These are phyloP conservation scores for Acipenser transmontanus DNA, from an alignment of 2,797 vertebrate genomes.

Conservation along the genomic window DNA sequence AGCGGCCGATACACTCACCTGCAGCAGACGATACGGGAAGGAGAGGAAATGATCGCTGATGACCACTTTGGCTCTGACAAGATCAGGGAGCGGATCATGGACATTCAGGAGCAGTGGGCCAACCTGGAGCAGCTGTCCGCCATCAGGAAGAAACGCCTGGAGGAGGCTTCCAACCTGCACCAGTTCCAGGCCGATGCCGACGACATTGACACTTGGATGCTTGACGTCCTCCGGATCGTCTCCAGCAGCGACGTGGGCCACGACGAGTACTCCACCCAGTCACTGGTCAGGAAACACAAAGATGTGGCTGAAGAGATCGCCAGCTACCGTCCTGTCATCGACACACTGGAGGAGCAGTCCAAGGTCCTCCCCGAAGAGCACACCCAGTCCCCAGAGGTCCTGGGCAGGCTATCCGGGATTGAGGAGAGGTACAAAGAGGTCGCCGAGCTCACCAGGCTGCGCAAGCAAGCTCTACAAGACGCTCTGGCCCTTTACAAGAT, in stretches of 20 bases:
- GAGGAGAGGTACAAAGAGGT: conserved; percentile 94
- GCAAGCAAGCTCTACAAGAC: conserved; percentile 93
- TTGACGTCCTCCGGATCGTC: conserved; percentile 90
- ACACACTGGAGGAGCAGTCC: conserved; percentile 83
- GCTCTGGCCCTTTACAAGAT: conserved; percentile 91
- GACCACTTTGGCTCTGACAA: conserved; percentile 92
- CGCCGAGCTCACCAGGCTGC: conserved; percentile 78
- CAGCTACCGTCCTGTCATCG: conserved; percentile 83
- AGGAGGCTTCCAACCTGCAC: conserved; percentile 85
- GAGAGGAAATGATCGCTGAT: conserved; percentile 81
- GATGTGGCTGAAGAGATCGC: conserved; percentile 87
- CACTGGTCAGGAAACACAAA: conserved; percentile 95
- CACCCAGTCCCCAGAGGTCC: conserved; percentile 67
- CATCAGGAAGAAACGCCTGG: conserved; percentile 80
- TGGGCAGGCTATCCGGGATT: conserved; percentile 75
- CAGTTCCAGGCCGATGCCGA: conserved; percentile 92
- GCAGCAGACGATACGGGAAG: conserved; percentile 85
- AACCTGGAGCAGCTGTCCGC: conserved; percentile 82
- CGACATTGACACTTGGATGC: conserved; percentile 91
- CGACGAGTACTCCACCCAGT: conserved; percentile 92
- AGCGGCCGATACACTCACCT: conserved; percentile 81
- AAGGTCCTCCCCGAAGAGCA: conserved; percentile 68
- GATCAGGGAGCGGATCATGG: conserved; percentile 79
- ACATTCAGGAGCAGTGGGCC: conserved; percentile 88
- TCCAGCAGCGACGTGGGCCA: conserved; percentile 92